Conservation (phyloP, 2,113 vertebrate genomes). For the Desmodus rotundus region DNA sequence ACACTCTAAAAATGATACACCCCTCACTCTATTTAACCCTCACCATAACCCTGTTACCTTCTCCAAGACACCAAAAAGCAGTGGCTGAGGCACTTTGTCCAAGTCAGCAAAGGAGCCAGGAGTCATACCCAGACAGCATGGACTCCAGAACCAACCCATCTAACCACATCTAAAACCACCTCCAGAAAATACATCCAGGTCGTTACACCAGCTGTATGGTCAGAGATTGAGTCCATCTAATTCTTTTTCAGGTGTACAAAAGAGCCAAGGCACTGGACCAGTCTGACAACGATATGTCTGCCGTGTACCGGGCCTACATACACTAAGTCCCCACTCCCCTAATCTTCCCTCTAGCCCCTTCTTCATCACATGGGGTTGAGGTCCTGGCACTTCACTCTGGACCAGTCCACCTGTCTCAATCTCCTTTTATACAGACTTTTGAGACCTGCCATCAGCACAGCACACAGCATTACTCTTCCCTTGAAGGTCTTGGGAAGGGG, state of each 20-base stretch:
- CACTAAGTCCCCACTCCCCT: slow-evolving; percentile 85
- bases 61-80: neutral
- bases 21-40: neutral
- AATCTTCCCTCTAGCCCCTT: slow-evolving; percentile 75
- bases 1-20: neutral
- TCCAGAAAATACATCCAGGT: neutral
- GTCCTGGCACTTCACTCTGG: slow-evolving; percentile 84
- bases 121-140: neutral
- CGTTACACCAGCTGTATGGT: neutral
- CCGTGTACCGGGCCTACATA: slow-evolving; percentile 99
- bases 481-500: slow-evolving; percentile 66
- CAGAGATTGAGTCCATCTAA: slow-evolving; percentile 3
- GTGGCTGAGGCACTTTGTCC: neutral
- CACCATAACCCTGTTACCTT: neutral
- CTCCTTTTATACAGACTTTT: slow-evolving; percentile 84
- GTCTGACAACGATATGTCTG: slow-evolving; percentile 99
- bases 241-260: slow-evolving; percentile 93
- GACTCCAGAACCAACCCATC: neutral
- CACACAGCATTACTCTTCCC: slow-evolving; percentile 74
- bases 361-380: slow-evolving; percentile 39
- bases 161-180: neutral
- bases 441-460: slow-evolving; percentile 78
- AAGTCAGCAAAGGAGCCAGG: neutral
- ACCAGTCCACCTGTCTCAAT: slow-evolving; percentile 84
- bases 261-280: slow-evolving; percentile 99